Evolutionary conservation across 1,140 invertebrate genomes (phyloP), one percentile per base, ranked within the genome.

Genomic region (Micrasema longulum): DNA sequence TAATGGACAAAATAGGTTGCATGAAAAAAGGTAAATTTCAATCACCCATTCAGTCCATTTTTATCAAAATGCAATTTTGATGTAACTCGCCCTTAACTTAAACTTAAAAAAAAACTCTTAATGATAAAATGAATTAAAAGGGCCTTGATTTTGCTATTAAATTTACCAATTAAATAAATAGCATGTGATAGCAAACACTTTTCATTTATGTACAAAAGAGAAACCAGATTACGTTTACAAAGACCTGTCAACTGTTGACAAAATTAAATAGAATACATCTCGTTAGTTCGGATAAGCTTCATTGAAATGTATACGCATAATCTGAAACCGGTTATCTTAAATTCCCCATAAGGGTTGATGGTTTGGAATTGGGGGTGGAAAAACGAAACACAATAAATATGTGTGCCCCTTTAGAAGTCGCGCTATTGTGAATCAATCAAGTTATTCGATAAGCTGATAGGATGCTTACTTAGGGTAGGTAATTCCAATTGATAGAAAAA

Each of bases 391-490:
- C 64, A 60, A 62, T 62, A 48, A 31, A 50, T 62, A 35, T 50
- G 50, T 20, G 45, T 18, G 22, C 35, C 22, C 53, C 31, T 41
- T 11, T 23, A 63, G 20, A 72, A 55, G 12, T n/a, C 16, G 11
- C 3, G 35, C 57, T 22, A 64, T 71, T 71, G 69, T 71, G 43
- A 60, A 60, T 72, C 70, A 72, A 72, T 72, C 70, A 72, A 63
- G 31, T 18, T 41, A 62, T n/a, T 66, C 62, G 63, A 52, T 65
- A 55, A 48, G 65, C 26, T 7, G 26, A 53, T 60, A 66, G 45
- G 47, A 16, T 22, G 20, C 20, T 48, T n/a, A n/a, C 16, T 20
- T 18, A 48, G 14, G 16, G 16, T 16, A 20, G 20, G 16, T 16
- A 20, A 22, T 48, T 9, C 3, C 47, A 18, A 10, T 48, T 48